Base-by-base conservation (phyloP, 2,797 vertebrate species). In the Antennarius maculatus region DNA sequence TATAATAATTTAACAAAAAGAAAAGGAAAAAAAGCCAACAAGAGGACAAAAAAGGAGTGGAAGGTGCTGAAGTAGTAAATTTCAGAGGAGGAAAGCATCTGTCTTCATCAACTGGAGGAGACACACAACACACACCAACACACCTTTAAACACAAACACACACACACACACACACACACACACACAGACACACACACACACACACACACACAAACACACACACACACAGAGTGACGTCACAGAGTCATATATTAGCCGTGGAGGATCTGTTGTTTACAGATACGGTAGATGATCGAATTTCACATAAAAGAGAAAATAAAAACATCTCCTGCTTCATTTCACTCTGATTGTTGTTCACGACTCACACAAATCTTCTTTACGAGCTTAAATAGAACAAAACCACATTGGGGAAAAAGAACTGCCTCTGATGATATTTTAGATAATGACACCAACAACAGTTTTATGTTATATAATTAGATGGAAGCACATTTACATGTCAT, bases 71-170 rank as follows among this genome's bases (percentile, higher is more conserved):
- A 68, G 76, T 23, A 43, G 76, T 39, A 49, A 1, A 58, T 85
- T 80, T 76, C 72, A 73, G 66, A 80, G 59, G 74, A 51, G 50
- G 50, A 61, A 54, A 80, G 55, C 71, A 67, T 71, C 73, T 69
- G 73, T 86, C 87, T 87, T 84, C 77, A 87, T 90, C 80, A 81
- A 52, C 53, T 37, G 50, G 48, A 63, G 69, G 42, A 74, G 61
- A 80, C 16, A 39, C 66, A 73, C 61, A 49, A 61, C 72, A 65
- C 58, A 69, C 17, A 71, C 8, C 28, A 34, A 65, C 64, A 57
- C 49, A 63, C 60, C 31, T 71, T 57, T 59, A 7, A 29, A 2
- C 16, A 69, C 37, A 39, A 66, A 65, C 47, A 69, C 56, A 37
- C 47, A 31, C 54, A 57, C 53, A 6, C 29, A 46, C 52, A 48